Conservation (phyloP, 2,113 vertebrate genomes). For the Chaetops frenatus region DNA sequence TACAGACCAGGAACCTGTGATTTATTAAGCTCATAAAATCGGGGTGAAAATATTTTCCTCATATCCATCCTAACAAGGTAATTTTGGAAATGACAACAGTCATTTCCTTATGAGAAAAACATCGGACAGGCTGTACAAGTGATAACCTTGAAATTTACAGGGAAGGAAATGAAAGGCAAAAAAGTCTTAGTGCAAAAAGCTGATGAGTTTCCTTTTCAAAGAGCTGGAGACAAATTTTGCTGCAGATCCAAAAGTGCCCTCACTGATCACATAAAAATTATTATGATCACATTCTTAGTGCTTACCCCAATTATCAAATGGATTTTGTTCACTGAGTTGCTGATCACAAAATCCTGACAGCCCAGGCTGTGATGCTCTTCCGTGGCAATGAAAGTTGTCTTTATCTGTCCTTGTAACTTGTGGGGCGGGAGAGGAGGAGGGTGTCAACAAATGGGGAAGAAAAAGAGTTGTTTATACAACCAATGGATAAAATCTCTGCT, state of each 20-base stretch:
- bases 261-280: background rate
- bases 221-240: background rate
- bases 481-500: background rate
- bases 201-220: background rate
- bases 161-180: background rate
- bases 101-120: background rate
- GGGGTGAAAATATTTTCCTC: background rate
- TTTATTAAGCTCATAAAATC: background rate
- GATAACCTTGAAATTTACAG: background rate
- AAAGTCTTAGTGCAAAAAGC: background rate
- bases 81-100: background rate
- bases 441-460: background rate
- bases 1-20: background rate
- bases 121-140: background rate
- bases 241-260: background rate
- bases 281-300: background rate
- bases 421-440: background rate
- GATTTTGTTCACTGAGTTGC: slow-evolving; percentile 65
- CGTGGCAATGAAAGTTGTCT: slow-evolving; percentile 80
- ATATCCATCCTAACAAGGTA: background rate
- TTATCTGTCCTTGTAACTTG: slow-evolving; percentile 85
- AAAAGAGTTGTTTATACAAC: background rate
- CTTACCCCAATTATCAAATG: slow-evolving; percentile 85
- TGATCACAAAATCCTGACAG: slow-evolving; percentile 76
- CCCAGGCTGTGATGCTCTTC: slow-evolving; percentile 76